Percentiles rank a stretch among this genome's conserved stretches.
phyloP scores from a whole-genome alignment of 1,140 invertebrate genomes.

The Aphelinus certus region DNA sequence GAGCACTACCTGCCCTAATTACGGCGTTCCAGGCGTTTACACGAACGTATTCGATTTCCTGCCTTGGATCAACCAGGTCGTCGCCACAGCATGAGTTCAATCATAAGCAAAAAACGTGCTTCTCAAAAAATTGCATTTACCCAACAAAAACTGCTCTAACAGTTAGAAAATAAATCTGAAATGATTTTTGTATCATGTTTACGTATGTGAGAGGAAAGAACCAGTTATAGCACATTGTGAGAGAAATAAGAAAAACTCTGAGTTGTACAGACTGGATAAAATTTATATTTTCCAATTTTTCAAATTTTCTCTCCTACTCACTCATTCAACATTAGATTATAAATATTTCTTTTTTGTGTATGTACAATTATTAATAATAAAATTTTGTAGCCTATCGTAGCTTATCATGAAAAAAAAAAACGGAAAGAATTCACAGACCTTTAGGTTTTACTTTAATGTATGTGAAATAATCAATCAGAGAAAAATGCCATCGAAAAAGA shows the following conservation, averaged over 20 bases:
- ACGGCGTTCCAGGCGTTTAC: constrained; percentile 75
- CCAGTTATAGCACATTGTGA: too few relatives aligned
- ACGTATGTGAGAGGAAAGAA: too few relatives aligned
- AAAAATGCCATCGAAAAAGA: not conserved
- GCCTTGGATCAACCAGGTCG: constrained; percentile 68
- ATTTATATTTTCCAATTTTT: constrained; percentile 45
- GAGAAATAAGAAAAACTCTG: too few relatives aligned
- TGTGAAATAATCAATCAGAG: not conserved
- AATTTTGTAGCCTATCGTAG: not conserved
- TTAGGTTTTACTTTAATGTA: not conserved
- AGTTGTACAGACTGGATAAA: constrained; percentile 38
- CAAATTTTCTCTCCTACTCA: constrained; percentile 18
- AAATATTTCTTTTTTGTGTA: constrained; percentile 41
- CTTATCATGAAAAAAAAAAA: too few relatives aligned
- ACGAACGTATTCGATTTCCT: constrained; percentile 72
- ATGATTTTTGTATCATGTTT: too few relatives aligned
- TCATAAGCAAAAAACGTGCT: too few relatives aligned
- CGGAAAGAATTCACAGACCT: too few relatives aligned
- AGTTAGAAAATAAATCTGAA: too few relatives aligned
- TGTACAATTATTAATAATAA: constrained; percentile 5
- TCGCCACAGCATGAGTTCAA: not conserved
- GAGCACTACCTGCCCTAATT: constrained; percentile 76
- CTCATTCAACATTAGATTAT: constrained; percentile 43
- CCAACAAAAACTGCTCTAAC: too few relatives aligned
- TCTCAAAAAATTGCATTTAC: too few relatives aligned